Conservation (phyloP, 2,113 vertebrate species). For the Turdus rufiventris region DNA sequence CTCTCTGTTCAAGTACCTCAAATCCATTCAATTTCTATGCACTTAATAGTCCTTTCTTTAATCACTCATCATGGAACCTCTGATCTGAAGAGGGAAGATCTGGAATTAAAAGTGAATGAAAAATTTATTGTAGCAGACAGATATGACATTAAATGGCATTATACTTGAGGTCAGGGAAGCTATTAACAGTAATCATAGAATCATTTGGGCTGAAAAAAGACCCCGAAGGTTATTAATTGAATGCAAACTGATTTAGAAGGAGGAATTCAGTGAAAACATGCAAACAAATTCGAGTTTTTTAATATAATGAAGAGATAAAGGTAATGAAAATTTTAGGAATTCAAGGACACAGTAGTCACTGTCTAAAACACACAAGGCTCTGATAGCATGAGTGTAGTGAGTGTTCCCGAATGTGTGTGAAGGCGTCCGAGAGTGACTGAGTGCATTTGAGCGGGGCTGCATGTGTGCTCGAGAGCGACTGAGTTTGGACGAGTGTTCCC, state of each 20-base stretch:
- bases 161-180: not conserved
- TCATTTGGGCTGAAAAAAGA: not conserved
- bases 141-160: not conserved
- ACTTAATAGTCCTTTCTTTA: not conserved
- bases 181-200: not conserved
- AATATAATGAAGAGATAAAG: not conserved
- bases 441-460: too few species aligned
- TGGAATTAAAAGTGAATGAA: not conserved
- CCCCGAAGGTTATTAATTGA: not conserved
- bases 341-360: not conserved
- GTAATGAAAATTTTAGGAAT: not conserved
- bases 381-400: too few species aligned
- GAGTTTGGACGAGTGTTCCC: too few species aligned
- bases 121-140: not conserved
- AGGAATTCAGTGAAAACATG: not conserved
- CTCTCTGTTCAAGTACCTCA: not conserved
- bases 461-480: too few species aligned
- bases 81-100: not conserved
- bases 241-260: not conserved
- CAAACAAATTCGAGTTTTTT: not conserved
- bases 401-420: too few species aligned
- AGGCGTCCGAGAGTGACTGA: too few species aligned
- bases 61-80: not conserved
- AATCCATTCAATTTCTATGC: not conserved
- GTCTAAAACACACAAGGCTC: rapidly evolving